Evolutionary conservation across 2,888 invertebrate species (phyloP).

Genomic region (Drosophila mercatorum): DNA sequence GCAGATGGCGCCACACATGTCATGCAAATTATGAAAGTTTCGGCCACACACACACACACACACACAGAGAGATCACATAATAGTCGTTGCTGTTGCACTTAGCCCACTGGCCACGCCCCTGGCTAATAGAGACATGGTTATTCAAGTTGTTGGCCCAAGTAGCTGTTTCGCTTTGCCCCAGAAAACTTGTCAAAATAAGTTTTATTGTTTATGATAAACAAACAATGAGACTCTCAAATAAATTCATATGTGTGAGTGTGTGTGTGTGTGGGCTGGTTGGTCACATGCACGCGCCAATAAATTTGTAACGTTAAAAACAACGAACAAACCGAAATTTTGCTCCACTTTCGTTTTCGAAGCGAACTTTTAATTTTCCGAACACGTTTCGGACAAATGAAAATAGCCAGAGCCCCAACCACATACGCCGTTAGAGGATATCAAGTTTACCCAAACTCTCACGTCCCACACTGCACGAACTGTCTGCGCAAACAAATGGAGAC

Average conservation of each 20-base stretch:
- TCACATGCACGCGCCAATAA: conserved; percentile 48
- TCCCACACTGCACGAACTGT: conserved; percentile 50
- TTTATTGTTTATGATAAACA: conserved; percentile 77
- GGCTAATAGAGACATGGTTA: conserved; percentile 51
- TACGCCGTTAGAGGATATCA: conserved; percentile 47
- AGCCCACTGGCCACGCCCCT: conserved; percentile 16
- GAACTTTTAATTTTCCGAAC: conserved; percentile 78
- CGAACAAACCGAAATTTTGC: conserved; percentile 43
- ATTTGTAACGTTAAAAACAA: conserved; percentile 59
- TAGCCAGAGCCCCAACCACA: conserved; percentile 42
- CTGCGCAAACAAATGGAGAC: conserved; percentile 51
- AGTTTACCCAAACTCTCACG: conserved; percentile 50
- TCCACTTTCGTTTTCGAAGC: conserved; percentile 56
- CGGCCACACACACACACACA: conserved; percentile 25
- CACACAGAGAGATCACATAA: conserved; percentile 8
- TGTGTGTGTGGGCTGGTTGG: conserved; percentile 10
- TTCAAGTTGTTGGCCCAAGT: conserved; percentile 51
- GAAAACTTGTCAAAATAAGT: conserved; percentile 72
- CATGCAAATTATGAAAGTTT: conserved; percentile 79
- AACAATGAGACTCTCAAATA: conserved; percentile 48
- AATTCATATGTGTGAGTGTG: neutral
- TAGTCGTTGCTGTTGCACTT: conserved; percentile 39
- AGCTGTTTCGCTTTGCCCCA: conserved; percentile 64
- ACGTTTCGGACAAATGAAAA: conserved; percentile 76
- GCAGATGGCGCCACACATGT: conserved; percentile 76